Percentiles rank a stretch among this genome's conserved stretches.
Conservation (phyloP, 2,113 vertebrate species). For the Caretta caretta region DNA sequence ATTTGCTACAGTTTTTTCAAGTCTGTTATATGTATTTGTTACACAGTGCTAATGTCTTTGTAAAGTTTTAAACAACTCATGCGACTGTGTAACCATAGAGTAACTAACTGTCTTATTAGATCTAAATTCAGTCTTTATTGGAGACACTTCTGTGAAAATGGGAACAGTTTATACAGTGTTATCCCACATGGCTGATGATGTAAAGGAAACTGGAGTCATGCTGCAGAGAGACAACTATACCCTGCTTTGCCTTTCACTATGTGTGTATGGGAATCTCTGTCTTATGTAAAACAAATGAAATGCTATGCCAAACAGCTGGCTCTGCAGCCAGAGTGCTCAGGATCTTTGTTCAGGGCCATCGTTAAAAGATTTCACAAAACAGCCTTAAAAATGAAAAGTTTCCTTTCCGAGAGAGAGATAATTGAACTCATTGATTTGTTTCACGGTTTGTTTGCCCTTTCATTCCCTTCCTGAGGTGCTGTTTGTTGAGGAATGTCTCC, state of each 20-base stretch:
- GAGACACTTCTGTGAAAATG: constrained; percentile 10
- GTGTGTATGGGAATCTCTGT: not conserved
- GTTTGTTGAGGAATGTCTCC: constrained; percentile 86
- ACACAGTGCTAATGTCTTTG: not conserved
- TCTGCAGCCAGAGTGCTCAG: constrained; percentile 26
- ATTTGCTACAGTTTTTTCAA: constrained; percentile 1
- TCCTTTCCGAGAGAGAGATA: constrained; percentile 78
- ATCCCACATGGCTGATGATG: constrained; percentile 1
- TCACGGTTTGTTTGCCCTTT: constrained; percentile 84
- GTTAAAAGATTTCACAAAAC: constrained; percentile 69
- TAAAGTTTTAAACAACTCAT: constrained; percentile 38
- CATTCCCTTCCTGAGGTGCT: constrained; percentile 81
- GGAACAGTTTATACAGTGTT: not conserved
- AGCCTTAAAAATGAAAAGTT: constrained; percentile 78
- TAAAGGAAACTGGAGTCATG: constrained; percentile 18
- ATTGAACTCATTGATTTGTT: constrained; percentile 88
- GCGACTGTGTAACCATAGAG: not conserved
- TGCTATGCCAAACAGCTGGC: constrained; percentile 32
- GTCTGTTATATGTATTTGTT: not conserved
- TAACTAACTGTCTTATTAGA: constrained; percentile 50
- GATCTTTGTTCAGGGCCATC: constrained; percentile 48
- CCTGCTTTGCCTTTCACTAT: not conserved
- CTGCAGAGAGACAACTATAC: not conserved
- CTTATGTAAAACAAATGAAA: constrained; percentile 37
- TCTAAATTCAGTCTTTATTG: constrained; percentile 19